Percentiles rank a stretch among this genome's conserved stretches.
Conservation (phyloP, 2,888 invertebrate genomes). For the Penaeus monodon region DNA sequence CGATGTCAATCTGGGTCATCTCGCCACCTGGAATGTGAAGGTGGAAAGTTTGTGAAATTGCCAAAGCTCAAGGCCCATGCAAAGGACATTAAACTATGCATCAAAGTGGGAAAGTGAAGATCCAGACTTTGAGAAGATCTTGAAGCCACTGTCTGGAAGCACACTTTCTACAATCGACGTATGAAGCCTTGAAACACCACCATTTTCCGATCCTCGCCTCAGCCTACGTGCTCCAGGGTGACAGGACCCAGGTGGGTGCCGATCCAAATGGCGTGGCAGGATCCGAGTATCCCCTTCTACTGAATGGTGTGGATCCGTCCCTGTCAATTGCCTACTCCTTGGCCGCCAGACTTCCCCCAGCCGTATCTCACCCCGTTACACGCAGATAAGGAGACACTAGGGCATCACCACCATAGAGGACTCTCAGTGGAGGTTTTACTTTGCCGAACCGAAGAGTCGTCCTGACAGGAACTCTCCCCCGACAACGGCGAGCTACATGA, state of each 20-base stretch:
- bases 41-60: conserved; percentile 2
- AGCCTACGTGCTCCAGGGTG: conserved; percentile 36
- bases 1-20: conserved; percentile 36
- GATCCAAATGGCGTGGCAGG: conserved; percentile 40
- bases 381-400: too few species aligned
- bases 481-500: too few species aligned
- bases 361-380: too few species aligned
- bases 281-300: conserved; percentile 30
- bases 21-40: conserved; percentile 4
- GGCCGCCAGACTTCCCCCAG: too few species aligned
- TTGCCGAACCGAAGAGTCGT: too few species aligned
- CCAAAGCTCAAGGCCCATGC: background rate
- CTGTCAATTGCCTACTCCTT: background rate
- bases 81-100: background rate
- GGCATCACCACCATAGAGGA: too few species aligned
- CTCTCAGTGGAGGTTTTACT: too few species aligned
- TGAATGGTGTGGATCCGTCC: conserved; percentile 41
- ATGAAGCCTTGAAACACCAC: conserved; percentile 3
- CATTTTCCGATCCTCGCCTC: conserved; percentile 3
- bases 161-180: conserved; percentile 10
- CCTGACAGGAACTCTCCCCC: too few species aligned
- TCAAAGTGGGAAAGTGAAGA: conserved; percentile 15
- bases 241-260: conserved; percentile 41
- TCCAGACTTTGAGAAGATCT: background rate
- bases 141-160: conserved; percentile 9